Evolutionary conservation across 2,888 invertebrate species (phyloP), one percentile per base, ranked within the genome.

Genomic region (Mimachlamys varia): DNA sequence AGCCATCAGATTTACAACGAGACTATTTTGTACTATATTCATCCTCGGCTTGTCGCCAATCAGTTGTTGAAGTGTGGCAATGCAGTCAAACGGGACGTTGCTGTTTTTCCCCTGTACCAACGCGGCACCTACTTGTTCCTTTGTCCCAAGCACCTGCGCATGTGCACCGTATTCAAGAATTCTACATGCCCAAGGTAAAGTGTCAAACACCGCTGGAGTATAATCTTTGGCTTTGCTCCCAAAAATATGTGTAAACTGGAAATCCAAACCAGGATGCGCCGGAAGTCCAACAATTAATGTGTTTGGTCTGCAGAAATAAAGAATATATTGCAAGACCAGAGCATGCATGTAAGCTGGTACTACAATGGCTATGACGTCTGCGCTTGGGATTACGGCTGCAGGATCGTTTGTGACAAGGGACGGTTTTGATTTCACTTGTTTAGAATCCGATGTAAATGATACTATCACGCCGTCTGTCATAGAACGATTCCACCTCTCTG

Each of bases 341-440:
- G 93, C 93, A 89, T 95, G 96, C 0, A 94, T 94, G 89, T 95
- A 95, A 0, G 95, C 95, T 15, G 95, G 95, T n/a, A 95, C 95
- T 7, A 93, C 92, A 17, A 96, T 90, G 15, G 95, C 93, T 22
- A 95, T 91, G 44, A 95, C 90, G 49, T 95, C 94, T 76, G 93
- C 94, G 0, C 93, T 94, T 0, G 93, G 92, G 15, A 95, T 92
- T 17, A 94, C 95, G 4, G 89, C 92, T 22, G 92, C 89, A 17
- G 95, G 92, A 27, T 95, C 93, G 88, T 94, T 94, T 4, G 94
- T 93, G 17, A 95, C 93, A 3, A 92, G 27, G 7, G 62, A 89
- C 13, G 94, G 95, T 89, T 93, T 94, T 4, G 91, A 55, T 88
- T 93, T 91, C 27, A 92, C 88, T 37, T 93, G 91, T 37, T 87